Conservation (phyloP, 2,888 invertebrate species). For the Asteroscopus sphinx region DNA sequence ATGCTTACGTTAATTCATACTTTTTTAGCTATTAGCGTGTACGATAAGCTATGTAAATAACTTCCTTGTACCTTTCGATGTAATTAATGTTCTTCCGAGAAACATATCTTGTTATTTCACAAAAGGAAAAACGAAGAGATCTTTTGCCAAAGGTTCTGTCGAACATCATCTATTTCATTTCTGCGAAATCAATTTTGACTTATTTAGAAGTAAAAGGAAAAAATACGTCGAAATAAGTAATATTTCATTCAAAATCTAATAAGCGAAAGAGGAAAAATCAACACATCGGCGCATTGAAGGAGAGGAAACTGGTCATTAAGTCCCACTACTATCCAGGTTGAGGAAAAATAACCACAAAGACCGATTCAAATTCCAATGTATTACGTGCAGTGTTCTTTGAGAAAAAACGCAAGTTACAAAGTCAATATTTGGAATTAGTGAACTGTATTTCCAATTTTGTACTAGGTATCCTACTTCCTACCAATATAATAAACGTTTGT, state of each 20-base stretch:
- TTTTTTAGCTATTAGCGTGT: no score
- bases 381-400: conserved; percentile 19
- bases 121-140: neutral
- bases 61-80: no score
- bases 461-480: no score
- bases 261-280: conserved; percentile 16
- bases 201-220: neutral
- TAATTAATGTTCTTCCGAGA: conserved; percentile 2
- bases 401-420: conserved; percentile 5
- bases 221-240: neutral
- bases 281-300: neutral
- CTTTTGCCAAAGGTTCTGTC: neutral
- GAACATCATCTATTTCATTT: conserved; percentile 7
- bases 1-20: no score
- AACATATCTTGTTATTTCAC: neutral
- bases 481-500: no score
- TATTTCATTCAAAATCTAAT: conserved; percentile 29
- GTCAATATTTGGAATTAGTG: no score
- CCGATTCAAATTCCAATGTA: conserved; percentile 28
- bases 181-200: conserved; percentile 11
- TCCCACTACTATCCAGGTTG: conserved; percentile 3
- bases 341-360: conserved; percentile 22
- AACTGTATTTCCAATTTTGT: no score
- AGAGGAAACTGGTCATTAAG: conserved; percentile 24
- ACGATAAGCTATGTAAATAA: no score